phyloP scores from a whole-genome alignment of 1,140 invertebrate genomes.

The Sipha flava region DNA sequence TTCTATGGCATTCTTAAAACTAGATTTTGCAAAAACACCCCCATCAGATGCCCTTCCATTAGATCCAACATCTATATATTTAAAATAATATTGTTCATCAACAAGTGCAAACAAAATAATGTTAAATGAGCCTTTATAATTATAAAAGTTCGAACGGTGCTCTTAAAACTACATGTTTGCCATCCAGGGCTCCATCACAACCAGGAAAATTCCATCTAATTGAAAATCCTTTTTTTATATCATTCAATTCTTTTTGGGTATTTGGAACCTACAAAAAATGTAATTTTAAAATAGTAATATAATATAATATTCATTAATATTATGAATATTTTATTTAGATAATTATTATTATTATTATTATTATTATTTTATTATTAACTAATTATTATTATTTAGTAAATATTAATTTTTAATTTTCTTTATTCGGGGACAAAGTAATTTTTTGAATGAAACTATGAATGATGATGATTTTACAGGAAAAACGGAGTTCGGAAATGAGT shows the following conservation, averaged over 20 bases:
- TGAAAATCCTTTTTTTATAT: constrained; percentile 39
- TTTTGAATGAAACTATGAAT: neutral
- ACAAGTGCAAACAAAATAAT: constrained; percentile 39
- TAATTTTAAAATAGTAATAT: neutral
- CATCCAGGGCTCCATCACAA: constrained; percentile 44
- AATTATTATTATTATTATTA: too few relatives aligned
- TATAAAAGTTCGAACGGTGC: constrained; percentile 44
- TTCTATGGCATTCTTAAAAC: constrained; percentile 39
- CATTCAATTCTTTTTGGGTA: constrained; percentile 36
- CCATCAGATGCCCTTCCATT: neutral
- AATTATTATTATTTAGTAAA: neutral
- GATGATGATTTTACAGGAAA: neutral
- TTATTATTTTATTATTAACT: too few relatives aligned
- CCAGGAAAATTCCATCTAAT: constrained; percentile 45
- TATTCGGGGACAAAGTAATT: neutral
- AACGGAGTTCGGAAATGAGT: neutral
- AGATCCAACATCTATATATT: neutral
- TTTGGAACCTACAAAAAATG: constrained; percentile 35
- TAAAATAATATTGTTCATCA: neutral
- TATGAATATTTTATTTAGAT: too few relatives aligned
- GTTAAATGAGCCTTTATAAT: constrained; percentile 44
- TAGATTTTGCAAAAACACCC: constrained; percentile 38
- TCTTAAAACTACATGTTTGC: constrained; percentile 35
- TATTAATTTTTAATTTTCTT: neutral
- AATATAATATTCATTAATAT: too few relatives aligned